A percentile compares a stretch with the other conserved stretches of the same genome.
These are phyloP conservation scores for Antennarius striatus DNA, from an alignment of 2,113 vertebrate genomes.

Conservation along the genomic window DNA sequence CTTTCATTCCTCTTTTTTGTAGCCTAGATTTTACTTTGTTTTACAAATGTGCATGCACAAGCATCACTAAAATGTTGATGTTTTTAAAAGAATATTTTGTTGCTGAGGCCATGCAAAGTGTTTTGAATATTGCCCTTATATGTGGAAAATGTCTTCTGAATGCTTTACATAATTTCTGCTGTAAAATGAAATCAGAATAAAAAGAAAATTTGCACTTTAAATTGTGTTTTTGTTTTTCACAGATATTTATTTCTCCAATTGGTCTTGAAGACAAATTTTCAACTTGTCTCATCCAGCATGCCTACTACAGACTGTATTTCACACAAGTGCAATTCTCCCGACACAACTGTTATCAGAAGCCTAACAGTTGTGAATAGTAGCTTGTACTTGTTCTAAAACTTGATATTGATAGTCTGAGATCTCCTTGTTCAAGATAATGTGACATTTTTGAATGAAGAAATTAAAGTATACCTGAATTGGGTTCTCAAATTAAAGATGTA, in stretches of 20 bases:
- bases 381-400: no score
- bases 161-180: slow-evolving; percentile 99
- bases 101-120: slow-evolving; percentile 99
- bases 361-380: no score
- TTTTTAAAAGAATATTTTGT: slow-evolving; percentile 96
- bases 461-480: no score
- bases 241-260: slow-evolving; percentile 15
- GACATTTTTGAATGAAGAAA: no score
- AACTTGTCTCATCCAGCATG: background rate
- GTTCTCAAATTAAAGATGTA: no score
- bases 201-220: slow-evolving; percentile 81
- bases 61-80: slow-evolving; percentile 99
- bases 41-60: slow-evolving; percentile 99
- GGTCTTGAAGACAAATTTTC: background rate
- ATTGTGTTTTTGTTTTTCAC: slow-evolving; percentile 20
- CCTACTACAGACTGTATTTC: background rate
- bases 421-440: no score
- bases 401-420: no score
- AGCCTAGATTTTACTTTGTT: slow-evolving; percentile 91
- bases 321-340: no score
- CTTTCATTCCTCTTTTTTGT: slow-evolving; percentile 80
- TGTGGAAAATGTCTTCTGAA: slow-evolving; percentile 99
- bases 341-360: no score
- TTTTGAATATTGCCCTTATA: slow-evolving; percentile 99
- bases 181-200: slow-evolving; percentile 98